Conservation (phyloP, 2,888 invertebrate species). For the Clepsis dumicolana region DNA sequence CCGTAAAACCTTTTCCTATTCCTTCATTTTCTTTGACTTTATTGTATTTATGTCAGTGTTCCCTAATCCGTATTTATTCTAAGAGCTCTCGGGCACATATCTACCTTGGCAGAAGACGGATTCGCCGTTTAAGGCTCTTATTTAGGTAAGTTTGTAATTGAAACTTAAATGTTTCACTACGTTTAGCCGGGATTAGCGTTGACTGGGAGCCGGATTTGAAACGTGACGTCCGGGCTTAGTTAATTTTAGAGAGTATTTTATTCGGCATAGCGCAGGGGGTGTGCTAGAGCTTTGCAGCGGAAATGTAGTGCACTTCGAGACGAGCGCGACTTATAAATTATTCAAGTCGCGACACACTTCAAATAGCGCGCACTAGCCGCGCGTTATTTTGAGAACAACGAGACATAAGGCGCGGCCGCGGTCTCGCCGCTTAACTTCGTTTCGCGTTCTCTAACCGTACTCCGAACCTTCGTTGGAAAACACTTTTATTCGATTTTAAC, state of each 20-base stretch:
- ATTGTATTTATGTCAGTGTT: conserved; percentile 35
- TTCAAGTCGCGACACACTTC: conserved; percentile 83
- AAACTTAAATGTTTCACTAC: conserved; percentile 40
- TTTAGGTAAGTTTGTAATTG: conserved; percentile 39
- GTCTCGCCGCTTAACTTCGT: conserved; percentile 61
- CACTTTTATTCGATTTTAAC: conserved; percentile 36
- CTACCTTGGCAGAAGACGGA: conserved; percentile 13
- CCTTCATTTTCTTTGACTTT: conserved; percentile 34
- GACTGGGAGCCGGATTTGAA: conserved; percentile 38
- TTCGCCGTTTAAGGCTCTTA: conserved; percentile 29
- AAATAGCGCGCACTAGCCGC: conserved; percentile 77
- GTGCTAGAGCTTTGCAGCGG: conserved; percentile 69
- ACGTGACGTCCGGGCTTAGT: conserved; percentile 36
- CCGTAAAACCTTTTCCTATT: conserved; percentile 36
- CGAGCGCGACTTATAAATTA: conserved; percentile 82
- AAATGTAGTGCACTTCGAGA: conserved; percentile 78
- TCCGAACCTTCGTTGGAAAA: conserved; percentile 22
- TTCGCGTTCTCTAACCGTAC: conserved; percentile 16
- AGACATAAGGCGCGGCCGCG: conserved; percentile 41
- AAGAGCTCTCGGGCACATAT: conserved; percentile 3
- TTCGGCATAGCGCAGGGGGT: conserved; percentile 46
- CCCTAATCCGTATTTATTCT: conserved; percentile 23
- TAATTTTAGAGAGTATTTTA: conserved; percentile 38
- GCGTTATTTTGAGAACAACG: conserved; percentile 79
- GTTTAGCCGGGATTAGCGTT: conserved; percentile 40